Base-by-base conservation (phyloP, 2,797 vertebrate genomes). In the Microtus obscurus region DNA sequence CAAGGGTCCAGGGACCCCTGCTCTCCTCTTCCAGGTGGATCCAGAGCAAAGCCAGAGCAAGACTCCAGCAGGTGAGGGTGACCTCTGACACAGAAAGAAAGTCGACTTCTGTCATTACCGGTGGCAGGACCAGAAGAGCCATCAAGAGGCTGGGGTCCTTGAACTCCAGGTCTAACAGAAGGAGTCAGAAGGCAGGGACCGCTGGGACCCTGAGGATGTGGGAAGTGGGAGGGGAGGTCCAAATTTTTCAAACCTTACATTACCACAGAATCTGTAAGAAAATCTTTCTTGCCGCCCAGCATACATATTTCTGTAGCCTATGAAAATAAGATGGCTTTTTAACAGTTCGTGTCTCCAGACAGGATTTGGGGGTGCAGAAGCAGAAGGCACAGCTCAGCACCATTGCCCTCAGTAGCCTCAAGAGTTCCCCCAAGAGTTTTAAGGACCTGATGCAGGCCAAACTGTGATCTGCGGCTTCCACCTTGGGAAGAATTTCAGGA, bases 51-150 rank as follows among this genome's bases (percentile, higher is more conserved):
- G 92, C 97, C 81, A 0, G 98, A 99, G 90, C 98, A 95, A 3
- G 31, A 93, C 3, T 13, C 98, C 17, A 98, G 97, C 98, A 99
- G 99, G 99, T 99, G 96, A 98, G 96, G 2, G 61, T 48, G 4
- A 37, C 1, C 9, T 6, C 19, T 63, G 31, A 1, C 3, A 0
- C 0, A 1, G 77, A 51, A 56, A n/a, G 86, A 80, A 45, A 43
- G 11, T n/a, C 34, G 12, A 11, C 29, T 48, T 86, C 48, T 48
- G 48, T 48, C 48, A 48, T 48, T 5, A 12, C 34, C 5, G 13
- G 19, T 4, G 27, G 29, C 25, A 45, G 31, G 31, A 8, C n/a
- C 34, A 13, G 45, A n/a, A 27, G 3, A 31, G 19, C 27, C 7
- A 14, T 31, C 27, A 51, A 59, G 23, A 87, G 48, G n/a, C 56